Evolutionary conservation across 2,888 invertebrate species (phyloP), one percentile per base, ranked within the genome.

Genomic region (Harmothoe impar): DNA sequence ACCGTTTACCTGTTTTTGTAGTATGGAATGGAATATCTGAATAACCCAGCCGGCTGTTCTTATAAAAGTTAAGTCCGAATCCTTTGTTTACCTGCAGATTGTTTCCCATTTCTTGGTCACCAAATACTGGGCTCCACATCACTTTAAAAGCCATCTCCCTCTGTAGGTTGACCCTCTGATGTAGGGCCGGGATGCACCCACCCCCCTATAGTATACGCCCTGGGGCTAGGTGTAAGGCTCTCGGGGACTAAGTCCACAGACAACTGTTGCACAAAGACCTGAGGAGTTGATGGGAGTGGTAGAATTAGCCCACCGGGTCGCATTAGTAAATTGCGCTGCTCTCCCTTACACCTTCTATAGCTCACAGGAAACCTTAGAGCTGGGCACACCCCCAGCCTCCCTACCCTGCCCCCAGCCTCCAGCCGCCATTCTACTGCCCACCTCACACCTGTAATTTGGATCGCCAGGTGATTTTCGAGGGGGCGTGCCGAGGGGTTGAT

Each of bases 391-490:
- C 84, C 31, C 31, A 20, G 1, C 17, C 54, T 86, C 25, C n/a
- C n/a, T 3, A 23, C 51, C 84, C 33, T n/a, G 7, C 81, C 43
- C 33, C 17, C 77, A 17, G 1, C n/a, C 31, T 52, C 52, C 86
- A 25, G 25, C 52, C 7, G 0, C 33, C 86, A 54, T 86, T 86
- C 54, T 54, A 1, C 29, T 12, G 0, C 86, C 86, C 0, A 54
- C 15, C 86, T 43, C 29, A 86, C 86, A 86, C 86, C 86, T 86
- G 86, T 86, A 86, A 86, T 86, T 86, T 86, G 86, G 86, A 86
- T 86, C 86, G 86, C 86, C 86, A 86, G 86, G 86, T 86, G 54
- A 86, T 86, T 86, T 77, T 54, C 86, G 23, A 52, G 25, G 86
- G 86, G 84, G 35, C 35, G 10, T 84, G 29, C 43, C 84, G 25